Evolutionary conservation across 2,113 vertebrate species (phyloP), one percentile per base, ranked within the genome.

Genomic region (Pandion haliaetus): DNA sequence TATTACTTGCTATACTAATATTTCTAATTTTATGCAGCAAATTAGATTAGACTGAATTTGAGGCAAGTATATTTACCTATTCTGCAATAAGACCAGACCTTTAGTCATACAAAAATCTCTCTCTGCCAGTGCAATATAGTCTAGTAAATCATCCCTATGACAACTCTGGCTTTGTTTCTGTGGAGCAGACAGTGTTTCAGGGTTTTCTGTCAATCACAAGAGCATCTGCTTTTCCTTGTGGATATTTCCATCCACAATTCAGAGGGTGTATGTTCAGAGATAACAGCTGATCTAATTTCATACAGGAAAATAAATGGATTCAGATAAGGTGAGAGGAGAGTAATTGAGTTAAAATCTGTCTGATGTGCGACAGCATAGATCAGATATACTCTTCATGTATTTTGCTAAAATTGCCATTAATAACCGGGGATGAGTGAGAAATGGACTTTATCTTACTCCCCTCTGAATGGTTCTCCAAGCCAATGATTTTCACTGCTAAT

Each of bases 291-390:
- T 97, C 93, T 96, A 82, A 95, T 95, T 96, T 45, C 74, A 66
- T 86, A 67, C 42, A 82, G 52, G 65, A 94, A 95, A 96, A 95
- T 72, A 90, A 79, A 84, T 67, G 61, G 32, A 74, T 92, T 92
- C 82, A 95, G 95, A 93, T 96, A 96, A 96, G 93, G 82, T 85
- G 85, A 97, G 90, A 96, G 80, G 66, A 86, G 69, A 93, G 74
- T 91, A 95, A 96, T 76, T 88, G 87, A 95, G 90, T 94, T 91
- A 92, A 83, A 89, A 88, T 94, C 76, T 86, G 83, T 73, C 86
- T 95, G 91, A 82, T 92, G 88, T 71, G 88, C 0, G 62, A 85
- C 95, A 93, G 87, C 69, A 79, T 78, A 94, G 81, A 95, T 96
- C 76, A 94, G 80, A 95, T 92, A 78, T 14, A 50, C 47, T 79